Evolutionary conservation across 2,113 vertebrate species (phyloP), one percentile per base, ranked within the genome.

Genomic region (Dasyprocta punctata): DNA sequence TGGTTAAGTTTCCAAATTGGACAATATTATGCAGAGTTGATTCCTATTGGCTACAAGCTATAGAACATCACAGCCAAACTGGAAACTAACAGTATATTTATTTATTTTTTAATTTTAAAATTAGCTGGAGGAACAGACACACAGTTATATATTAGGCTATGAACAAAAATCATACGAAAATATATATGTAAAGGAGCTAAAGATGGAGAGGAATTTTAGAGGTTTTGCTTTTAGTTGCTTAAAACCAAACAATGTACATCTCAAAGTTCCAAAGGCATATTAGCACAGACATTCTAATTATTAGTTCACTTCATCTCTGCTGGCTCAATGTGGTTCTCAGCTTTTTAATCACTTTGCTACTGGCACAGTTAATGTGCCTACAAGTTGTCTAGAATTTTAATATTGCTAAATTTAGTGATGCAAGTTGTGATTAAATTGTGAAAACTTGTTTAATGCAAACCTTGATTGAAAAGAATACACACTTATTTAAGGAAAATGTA

Each of bases 401-500:
- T 98, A 97, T 94, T 95, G 89, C 97, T 96, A 98, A 97, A 97
- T 98, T 97, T 96, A 94, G 97, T 89, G 95, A 94, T 13, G 0
- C 95, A 96, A 97, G 94, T 98, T 90, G 95, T 94, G 92, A 98
- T 98, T 99, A 98, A 98, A 98, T 98, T 98, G 98, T 97, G 97
- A 96, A 98, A 98, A 88, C 96, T 95, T 96, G 96, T 89, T 97
- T 97, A 58, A 58, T 85, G 97, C 97, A 97, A 97, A 96, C 95
- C 71, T 95, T 96, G 97, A 98, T 96, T 90, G 97, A 98, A 98
- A 97, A 94, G 98, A 98, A 98, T 98, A 98, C 98, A 97, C 98
- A 97, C 98, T 98, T 99, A 98, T 99, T 98, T 98, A 97, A 97
- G 98, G 97, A 98, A 98, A 98, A 98, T 33, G 97, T 98, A 98